phyloP scores from a whole-genome alignment of 2,888 invertebrate genomes.

The Brachynemurus nebulosus region DNA sequence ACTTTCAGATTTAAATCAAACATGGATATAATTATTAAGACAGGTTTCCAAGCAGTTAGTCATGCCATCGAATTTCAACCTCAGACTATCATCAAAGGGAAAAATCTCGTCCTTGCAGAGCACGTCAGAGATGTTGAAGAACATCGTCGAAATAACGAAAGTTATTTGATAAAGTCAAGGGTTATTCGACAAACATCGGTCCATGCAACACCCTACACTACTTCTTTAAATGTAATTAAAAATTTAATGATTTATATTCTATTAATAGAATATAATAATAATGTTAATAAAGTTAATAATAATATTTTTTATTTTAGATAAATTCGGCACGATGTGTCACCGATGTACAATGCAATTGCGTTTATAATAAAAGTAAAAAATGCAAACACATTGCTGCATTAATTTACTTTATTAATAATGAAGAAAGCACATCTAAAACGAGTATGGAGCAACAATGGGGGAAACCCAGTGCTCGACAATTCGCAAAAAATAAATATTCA shows the following conservation, averaged over 20 bases:
- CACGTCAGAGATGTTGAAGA: slow-evolving; percentile 15
- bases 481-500: slow-evolving; percentile 15
- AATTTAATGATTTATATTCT: no score
- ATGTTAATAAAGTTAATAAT: no score
- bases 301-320: no score
- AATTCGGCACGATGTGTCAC: slow-evolving; percentile 12
- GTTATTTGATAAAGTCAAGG: slow-evolving; percentile 10
- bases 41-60: slow-evolving; percentile 13
- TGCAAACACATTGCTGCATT: slow-evolving; percentile 5
- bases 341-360: slow-evolving; percentile 13
- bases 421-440: slow-evolving; percentile 16
- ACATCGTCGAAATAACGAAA: slow-evolving; percentile 10
- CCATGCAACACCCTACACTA: slow-evolving; percentile 9
- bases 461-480: slow-evolving; percentile 8
- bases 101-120: slow-evolving; percentile 11
- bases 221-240: slow-evolving; percentile 9
- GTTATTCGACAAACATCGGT: slow-evolving; percentile 14
- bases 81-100: slow-evolving; percentile 12
- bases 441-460: slow-evolving; percentile 15
- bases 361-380: slow-evolving; percentile 12
- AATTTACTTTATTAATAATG: slow-evolving; percentile 14
- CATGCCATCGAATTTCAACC: slow-evolving; percentile 13
- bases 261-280: no score
- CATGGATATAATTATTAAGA: slow-evolving; percentile 16
- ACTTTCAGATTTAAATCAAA: slow-evolving; percentile 8